Percentiles rank a stretch among this genome's conserved stretches.
These are phyloP conservation scores for Euphydryas editha DNA, from an alignment of 2,888 invertebrate genomes.

Conservation along the genomic window DNA sequence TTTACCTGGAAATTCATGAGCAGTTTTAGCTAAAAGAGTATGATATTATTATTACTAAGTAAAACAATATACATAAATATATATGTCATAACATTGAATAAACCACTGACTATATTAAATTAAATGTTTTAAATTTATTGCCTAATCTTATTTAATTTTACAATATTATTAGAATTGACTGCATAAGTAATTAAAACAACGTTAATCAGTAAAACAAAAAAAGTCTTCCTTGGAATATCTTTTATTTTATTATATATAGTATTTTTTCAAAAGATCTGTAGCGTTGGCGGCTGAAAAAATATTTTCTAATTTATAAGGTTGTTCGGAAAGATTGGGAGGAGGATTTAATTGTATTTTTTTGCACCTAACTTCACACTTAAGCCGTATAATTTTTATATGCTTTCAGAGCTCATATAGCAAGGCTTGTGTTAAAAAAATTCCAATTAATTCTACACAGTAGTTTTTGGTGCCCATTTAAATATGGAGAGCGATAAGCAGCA, in stretches of 20 bases:
- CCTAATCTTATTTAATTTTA: too few relatives aligned
- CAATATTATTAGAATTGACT: too few relatives aligned
- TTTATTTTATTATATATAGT: too few relatives aligned
- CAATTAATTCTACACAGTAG: constrained; percentile 41
- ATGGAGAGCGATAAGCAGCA: constrained; percentile 37
- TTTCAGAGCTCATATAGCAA: constrained; percentile 32
- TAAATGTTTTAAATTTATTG: too few relatives aligned
- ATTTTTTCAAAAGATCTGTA: not conserved
- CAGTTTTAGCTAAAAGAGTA: not conserved
- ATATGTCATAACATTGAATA: not conserved
- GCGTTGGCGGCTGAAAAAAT: constrained; percentile 6
- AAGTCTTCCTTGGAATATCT: not conserved
- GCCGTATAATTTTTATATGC: constrained; percentile 3
- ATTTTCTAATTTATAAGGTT: not conserved
- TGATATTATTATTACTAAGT: too few relatives aligned
- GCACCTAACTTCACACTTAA: not conserved
- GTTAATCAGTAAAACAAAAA: not conserved
- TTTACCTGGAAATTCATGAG: not conserved
- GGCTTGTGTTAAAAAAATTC: constrained; percentile 37
- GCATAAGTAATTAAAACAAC: too few relatives aligned
- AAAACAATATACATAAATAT: too few relatives aligned
- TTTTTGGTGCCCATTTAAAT: constrained; percentile 43
- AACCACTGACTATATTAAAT: too few relatives aligned
- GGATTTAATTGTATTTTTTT: too few relatives aligned
- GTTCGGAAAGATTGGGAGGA: too few relatives aligned